Evolutionary conservation across 2,113 vertebrate species (phyloP), one percentile per base, ranked within the genome.

Genomic region (Catagonus wagneri): DNA sequence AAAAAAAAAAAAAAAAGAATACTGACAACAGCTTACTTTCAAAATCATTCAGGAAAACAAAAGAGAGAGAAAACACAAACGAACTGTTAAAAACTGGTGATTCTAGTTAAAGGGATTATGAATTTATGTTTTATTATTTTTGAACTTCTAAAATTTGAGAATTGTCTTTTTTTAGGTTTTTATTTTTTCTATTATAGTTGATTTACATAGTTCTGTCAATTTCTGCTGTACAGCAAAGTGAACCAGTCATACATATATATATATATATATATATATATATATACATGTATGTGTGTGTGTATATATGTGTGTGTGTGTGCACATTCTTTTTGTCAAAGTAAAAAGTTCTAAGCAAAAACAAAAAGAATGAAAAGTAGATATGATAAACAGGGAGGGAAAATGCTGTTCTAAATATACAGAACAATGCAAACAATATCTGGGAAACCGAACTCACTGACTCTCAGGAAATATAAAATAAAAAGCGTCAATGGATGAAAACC

Each of bases 341-440:
- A 93, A 87, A 95, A 60, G 15, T 92, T 83, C 23, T 79, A 14
- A 95, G 71, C 19, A 91, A 94, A 90, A 90, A 29, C 52, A 96
- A 81, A 89, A 96, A 75, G 50, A 88, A 87, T 20, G 2, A 68
- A 83, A 93, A 75, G 32, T 16, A 69, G 12, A 83, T 10, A 27
- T 69, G 32, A 61, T 50, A 90, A 92, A 69, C 1, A 71, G 3
- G 3, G 32, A 68, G 10, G 17, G 61, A 12, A 80, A 95, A 80
- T 54, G 32, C 17, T 69, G 1, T 66, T 94, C 34, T 44, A 7
- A 44, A 54, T 56, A 6, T 76, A 56, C 2, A 91, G 13, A 76
- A 61, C n/a, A 58, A 20, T 60, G 3, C 39, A 25, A 89, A 58
- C 4, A 86, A 75, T 20, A 52, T 25, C 7, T 27, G 29, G n/a